Percentiles rank a stretch among this genome's conserved stretches.
These are phyloP conservation scores for Fundulus diaphanus DNA, from an alignment of 2,797 vertebrate genomes.

Conservation along the genomic window DNA sequence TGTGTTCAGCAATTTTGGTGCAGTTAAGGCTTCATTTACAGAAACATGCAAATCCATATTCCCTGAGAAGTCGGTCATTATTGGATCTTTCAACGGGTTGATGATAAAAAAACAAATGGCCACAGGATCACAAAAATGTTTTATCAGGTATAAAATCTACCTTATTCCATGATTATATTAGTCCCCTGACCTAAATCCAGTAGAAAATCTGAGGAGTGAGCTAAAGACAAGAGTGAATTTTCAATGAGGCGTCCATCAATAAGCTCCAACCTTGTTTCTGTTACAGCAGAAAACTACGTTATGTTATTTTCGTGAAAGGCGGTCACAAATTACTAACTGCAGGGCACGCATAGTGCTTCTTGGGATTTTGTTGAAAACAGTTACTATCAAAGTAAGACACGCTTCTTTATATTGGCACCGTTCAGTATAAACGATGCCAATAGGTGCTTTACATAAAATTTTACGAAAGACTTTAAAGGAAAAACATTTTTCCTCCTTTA, in stretches of 20 bases:
- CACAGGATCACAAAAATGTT: no score
- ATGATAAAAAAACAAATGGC: no score
- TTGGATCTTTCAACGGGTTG: no score
- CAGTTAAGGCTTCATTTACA: no score
- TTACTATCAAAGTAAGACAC: not conserved
- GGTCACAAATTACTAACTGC: not conserved
- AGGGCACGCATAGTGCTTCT: not conserved
- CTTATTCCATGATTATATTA: not conserved
- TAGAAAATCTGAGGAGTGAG: not conserved
- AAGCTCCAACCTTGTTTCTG: not conserved
- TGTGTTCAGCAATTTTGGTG: no score
- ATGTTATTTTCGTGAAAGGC: not conserved
- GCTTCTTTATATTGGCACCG: no score
- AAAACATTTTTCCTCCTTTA: no score
- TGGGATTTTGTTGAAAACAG: not conserved
- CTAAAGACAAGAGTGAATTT: not conserved
- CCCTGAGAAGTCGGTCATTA: no score
- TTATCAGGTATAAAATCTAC: not conserved
- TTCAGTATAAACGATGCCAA: no score
- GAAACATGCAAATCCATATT: no score
- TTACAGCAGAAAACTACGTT: not conserved
- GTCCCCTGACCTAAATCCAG: not conserved
- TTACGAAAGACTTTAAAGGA: not conserved
- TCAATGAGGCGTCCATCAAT: not conserved
- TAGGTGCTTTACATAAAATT: not conserved